Conservation (phyloP, 1,140 invertebrate genomes). For the Batillaria attramentaria region DNA sequence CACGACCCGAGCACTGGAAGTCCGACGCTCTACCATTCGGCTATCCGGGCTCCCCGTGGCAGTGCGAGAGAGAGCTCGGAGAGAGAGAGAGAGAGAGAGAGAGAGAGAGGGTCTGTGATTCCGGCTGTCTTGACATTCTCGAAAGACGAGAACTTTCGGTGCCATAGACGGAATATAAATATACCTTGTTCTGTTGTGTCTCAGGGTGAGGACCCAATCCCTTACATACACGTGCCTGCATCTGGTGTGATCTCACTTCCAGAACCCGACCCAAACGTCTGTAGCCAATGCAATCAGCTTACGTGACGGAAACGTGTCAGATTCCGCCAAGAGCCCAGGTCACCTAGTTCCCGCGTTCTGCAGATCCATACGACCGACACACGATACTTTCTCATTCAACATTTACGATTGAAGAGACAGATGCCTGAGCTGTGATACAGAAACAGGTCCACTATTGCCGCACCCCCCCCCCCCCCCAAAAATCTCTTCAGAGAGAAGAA, state of each 20-base stretch:
- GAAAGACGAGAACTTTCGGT: background rate
- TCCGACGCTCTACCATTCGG: background rate
- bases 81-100: slow-evolving; percentile 16
- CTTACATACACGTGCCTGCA: background rate
- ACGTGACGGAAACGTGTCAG: no score
- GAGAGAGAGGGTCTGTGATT: background rate
- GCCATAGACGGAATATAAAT: background rate
- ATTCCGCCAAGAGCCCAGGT: no score
- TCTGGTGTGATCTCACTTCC: background rate
- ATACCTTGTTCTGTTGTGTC: background rate
- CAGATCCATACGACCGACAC: no score
- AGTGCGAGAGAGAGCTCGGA: background rate
- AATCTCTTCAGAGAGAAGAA: no score
- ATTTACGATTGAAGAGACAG: no score
- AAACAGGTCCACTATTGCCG: no score
- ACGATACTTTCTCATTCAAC: no score
- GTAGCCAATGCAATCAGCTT: background rate
- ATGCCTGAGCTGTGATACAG: no score
- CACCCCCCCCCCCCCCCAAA: no score
- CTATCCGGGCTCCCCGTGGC: background rate
- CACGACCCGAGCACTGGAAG: no score
- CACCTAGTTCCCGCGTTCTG: no score
- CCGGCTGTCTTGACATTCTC: background rate
- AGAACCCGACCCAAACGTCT: background rate
- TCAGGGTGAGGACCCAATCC: background rate